Evolutionary conservation across 2,888 invertebrate species (phyloP).

Genomic region (Apotomis capreana): DNA sequence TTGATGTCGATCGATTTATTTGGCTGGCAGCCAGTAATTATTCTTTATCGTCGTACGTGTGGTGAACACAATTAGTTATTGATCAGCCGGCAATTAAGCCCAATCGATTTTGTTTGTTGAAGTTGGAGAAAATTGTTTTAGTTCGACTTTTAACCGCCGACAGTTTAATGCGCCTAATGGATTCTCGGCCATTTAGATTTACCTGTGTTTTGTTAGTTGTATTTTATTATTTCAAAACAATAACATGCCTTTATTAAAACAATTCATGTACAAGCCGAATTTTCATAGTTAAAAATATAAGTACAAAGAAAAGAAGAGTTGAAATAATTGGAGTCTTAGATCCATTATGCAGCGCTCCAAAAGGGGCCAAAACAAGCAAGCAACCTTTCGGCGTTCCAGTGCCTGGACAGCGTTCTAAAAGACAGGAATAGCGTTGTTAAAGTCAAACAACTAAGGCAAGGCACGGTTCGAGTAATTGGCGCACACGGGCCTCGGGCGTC

Average conservation of each 20-base stretch:
- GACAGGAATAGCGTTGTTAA: slow-evolving; percentile 70
- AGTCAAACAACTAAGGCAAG: slow-evolving; percentile 70
- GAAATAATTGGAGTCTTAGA: slow-evolving; percentile 19
- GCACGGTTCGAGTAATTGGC: slow-evolving; percentile 76
- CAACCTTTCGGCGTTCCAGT: slow-evolving; percentile 34
- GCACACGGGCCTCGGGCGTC: slow-evolving; percentile 73
- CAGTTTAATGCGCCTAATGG: slow-evolving; percentile 76
- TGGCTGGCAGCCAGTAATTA: slow-evolving; percentile 82
- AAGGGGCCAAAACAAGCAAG: slow-evolving; percentile 17
- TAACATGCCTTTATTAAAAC: slow-evolving; percentile 46
- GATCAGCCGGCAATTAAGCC: slow-evolving; percentile 81
- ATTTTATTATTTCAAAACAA: slow-evolving; percentile 69
- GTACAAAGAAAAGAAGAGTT: neutral
- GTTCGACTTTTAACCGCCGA: slow-evolving; percentile 76
- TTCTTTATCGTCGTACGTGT: slow-evolving; percentile 81
- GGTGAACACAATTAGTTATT: slow-evolving; percentile 83
- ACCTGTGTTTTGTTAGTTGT: slow-evolving; percentile 51
- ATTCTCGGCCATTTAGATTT: slow-evolving; percentile 70
- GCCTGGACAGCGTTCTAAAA: slow-evolving; percentile 50
- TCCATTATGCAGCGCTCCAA: neutral
- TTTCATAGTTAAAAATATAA: neutral
- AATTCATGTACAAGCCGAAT: no score
- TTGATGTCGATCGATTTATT: slow-evolving; percentile 83
- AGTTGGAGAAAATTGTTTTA: slow-evolving; percentile 83
- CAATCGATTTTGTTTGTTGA: slow-evolving; percentile 83